These are phyloP conservation scores for Okapia johnstoni DNA, from an alignment of 2,113 vertebrate species.

Conservation along the genomic window DNA sequence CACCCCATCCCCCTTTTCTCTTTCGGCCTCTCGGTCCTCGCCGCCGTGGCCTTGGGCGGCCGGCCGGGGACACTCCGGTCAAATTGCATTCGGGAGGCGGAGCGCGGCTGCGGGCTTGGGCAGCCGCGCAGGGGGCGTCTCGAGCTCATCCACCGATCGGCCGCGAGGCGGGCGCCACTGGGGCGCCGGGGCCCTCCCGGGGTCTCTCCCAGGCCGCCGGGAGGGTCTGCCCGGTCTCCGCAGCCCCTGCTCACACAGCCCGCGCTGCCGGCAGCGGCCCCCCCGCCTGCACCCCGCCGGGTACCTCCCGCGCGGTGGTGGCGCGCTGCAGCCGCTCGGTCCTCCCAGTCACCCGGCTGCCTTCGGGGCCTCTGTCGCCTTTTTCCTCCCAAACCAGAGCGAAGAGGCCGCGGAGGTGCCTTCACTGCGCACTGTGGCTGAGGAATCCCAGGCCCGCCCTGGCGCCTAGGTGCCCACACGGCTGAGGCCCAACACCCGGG, in stretches of 20 bases:
- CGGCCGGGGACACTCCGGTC: constrained; percentile 81
- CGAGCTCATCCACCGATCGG: neutral
- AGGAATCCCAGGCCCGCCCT: neutral
- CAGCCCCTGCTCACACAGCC: neutral
- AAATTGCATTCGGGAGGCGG: constrained; percentile 82
- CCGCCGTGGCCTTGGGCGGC: constrained; percentile 85
- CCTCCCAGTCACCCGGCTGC: neutral
- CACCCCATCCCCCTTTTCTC: neutral
- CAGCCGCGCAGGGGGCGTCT: constrained; percentile 21
- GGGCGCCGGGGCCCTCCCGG: neutral
- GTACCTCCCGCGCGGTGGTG: fast-evolving
- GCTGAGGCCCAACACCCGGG: neutral
- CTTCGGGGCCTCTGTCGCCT: neutral
- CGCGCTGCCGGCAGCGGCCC: neutral
- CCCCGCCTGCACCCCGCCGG: neutral
- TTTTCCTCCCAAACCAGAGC: neutral
- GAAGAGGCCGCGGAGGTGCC: neutral
- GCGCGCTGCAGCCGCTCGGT: neutral
- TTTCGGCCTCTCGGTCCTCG: neutral
- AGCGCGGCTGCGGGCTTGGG: neutral
- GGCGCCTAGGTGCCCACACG: fast-evolving
- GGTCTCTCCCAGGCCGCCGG: neutral
- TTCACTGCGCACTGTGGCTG: neutral
- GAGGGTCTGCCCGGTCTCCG: neutral
- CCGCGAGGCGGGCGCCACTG: fast-evolving